A percentile compares a stretch with the other conserved stretches of the same genome.
Evolutionary conservation across 2,888 invertebrate species (phyloP).

Genomic region (Sinotaia quadrata): DNA sequence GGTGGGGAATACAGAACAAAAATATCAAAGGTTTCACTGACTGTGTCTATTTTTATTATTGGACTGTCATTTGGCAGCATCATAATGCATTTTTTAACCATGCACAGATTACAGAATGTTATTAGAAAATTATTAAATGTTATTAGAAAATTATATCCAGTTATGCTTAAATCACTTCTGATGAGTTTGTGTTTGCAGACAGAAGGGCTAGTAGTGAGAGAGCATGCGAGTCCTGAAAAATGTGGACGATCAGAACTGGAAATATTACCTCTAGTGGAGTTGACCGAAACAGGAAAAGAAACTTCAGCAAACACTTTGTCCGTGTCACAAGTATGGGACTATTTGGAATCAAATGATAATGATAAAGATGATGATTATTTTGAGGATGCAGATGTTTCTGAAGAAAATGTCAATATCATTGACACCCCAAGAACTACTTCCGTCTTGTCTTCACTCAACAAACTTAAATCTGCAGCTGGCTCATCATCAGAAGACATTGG

Average conservation of each 20-base stretch:
- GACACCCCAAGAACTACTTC: not conserved
- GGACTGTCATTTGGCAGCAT: no score
- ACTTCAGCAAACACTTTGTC: conserved; percentile 3
- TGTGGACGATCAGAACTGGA: no score
- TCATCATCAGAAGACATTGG: not conserved
- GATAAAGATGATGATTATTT: not conserved
- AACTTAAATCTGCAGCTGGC: not conserved
- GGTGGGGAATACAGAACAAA: no score
- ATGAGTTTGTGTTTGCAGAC: not conserved
- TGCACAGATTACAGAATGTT: no score
- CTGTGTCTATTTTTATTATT: no score
- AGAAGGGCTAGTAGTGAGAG: not conserved
- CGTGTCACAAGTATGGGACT: conserved; percentile 10
- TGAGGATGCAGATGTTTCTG: not conserved
- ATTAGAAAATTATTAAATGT: no score
- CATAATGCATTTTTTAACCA: no score
- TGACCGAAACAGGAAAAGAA: no score
- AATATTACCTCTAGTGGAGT: no score
- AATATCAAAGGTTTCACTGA: no score
- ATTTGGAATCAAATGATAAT: not conserved
- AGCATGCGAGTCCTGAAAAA: not conserved
- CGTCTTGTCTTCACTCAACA: not conserved
- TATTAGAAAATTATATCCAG: no score
- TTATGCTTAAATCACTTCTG: no score
- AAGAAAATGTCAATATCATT: not conserved